phyloP scores from a whole-genome alignment of 2,888 invertebrate genomes.

The Troides helena region DNA sequence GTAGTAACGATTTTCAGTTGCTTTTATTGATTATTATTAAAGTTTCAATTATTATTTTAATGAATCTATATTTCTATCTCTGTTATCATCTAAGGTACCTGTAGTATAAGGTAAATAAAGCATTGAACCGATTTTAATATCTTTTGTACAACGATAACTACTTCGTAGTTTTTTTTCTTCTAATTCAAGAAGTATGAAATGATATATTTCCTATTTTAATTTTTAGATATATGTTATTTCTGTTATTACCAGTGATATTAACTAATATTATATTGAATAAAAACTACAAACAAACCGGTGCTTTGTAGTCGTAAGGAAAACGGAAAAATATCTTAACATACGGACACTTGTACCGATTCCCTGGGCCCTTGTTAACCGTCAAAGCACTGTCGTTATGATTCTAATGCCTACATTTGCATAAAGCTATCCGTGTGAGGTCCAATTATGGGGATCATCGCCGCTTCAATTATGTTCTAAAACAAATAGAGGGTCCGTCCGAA shows the following conservation, averaged over 20 bases:
- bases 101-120: no score
- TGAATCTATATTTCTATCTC: no score
- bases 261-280: conserved; percentile 1
- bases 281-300: conserved; percentile 30
- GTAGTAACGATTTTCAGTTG: no score
- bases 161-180: no score
- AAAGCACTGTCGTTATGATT: conserved; percentile 54
- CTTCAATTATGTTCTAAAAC: conserved; percentile 64
- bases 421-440: conserved; percentile 56
- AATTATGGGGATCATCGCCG: conserved; percentile 59
- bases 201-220: no score
- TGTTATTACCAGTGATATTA: not conserved
- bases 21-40: no score
- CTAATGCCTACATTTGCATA: conserved; percentile 72
- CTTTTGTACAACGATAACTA: no score
- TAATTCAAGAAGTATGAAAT: no score
- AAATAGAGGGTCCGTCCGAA: conserved; percentile 53
- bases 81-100: no score
- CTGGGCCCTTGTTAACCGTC: conserved; percentile 49
- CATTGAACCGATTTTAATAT: no score
- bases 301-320: conserved; percentile 32
- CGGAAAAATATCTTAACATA: conserved; percentile 39
- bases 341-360: conserved; percentile 49
- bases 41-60: no score
- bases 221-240: no score